A percentile compares a stretch with the other conserved stretches of the same genome.
Conservation (phyloP, 1,140 invertebrate species). For the Aphelenchoides avenae region DNA sequence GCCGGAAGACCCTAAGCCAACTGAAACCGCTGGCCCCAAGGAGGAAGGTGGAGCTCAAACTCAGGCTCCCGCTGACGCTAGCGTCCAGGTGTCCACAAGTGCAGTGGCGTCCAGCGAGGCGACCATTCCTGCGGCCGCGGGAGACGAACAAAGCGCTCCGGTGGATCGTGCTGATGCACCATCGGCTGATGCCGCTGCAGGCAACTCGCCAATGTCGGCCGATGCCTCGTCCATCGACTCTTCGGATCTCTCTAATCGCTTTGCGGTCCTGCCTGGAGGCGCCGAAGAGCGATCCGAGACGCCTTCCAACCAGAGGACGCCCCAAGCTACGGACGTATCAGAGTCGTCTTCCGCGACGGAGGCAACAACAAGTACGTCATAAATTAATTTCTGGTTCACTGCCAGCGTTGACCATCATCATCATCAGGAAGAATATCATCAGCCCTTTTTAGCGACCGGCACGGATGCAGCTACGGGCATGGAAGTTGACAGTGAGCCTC, state of each 20-base stretch:
- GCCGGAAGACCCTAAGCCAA: constrained; percentile 18
- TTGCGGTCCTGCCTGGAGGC: neutral
- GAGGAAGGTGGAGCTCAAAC: neutral
- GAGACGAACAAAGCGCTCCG: neutral
- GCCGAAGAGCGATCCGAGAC: constrained; percentile 4
- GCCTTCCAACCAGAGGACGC: constrained; percentile 5
- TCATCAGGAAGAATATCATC: too few species aligned
- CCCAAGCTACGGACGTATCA: too few species aligned
- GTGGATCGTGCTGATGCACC: constrained; percentile 8
- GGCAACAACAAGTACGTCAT: too few species aligned
- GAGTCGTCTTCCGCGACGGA: too few species aligned
- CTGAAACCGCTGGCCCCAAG: constrained; percentile 10
- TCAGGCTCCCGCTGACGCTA: constrained; percentile 2
- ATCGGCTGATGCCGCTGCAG: constrained; percentile 11
- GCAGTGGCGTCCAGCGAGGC: neutral
- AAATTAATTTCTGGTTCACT: too few species aligned
- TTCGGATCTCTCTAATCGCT: constrained; percentile 24
- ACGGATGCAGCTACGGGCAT: too few species aligned
- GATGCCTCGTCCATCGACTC: constrained; percentile 18
- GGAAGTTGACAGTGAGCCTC: too few species aligned
- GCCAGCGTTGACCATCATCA: too few species aligned
- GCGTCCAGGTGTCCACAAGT: neutral
- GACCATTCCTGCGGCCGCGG: constrained; percentile 1
- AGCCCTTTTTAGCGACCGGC: too few species aligned
- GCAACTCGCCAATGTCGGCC: constrained; percentile 8